A percentile compares a stretch with the other conserved stretches of the same genome.
Conservation (phyloP, 2,113 vertebrate genomes). For the Tragelaphus imberbis region DNA sequence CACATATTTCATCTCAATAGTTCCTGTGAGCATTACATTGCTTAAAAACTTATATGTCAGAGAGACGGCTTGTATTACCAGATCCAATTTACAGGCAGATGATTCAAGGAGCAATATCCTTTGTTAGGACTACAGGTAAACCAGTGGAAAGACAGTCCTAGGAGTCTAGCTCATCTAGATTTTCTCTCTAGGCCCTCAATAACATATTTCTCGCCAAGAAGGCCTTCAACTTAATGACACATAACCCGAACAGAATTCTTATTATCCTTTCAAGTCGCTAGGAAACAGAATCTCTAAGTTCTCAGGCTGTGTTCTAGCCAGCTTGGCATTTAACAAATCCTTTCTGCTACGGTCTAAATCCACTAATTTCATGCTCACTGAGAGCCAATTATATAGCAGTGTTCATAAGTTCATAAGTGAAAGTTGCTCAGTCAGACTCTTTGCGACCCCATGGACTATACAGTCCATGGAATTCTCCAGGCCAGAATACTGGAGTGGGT, state of each 20-base stretch:
- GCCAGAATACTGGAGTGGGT: not conserved
- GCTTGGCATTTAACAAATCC: not conserved
- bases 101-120: not conserved
- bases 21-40: not conserved
- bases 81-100: not conserved
- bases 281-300: not conserved
- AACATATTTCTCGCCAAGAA: not conserved
- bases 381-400: not conserved
- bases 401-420: not conserved
- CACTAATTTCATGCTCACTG: not conserved
- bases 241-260: not conserved
- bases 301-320: not conserved
- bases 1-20: conserved; percentile 6
- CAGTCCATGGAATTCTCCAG: not conserved
- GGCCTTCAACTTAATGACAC: not conserved
- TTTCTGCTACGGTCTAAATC: not conserved
- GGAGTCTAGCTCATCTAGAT: not conserved
- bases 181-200: not conserved
- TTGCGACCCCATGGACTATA: not conserved
- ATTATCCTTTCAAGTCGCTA: not conserved
- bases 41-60: not conserved
- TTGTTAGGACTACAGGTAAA: not conserved
- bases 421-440: not conserved
- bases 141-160: not conserved
- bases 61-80: not conserved